Evolutionary conservation across 2,888 invertebrate genomes (phyloP), one percentile per base, ranked within the genome.

Genomic region (Alitta virens): DNA sequence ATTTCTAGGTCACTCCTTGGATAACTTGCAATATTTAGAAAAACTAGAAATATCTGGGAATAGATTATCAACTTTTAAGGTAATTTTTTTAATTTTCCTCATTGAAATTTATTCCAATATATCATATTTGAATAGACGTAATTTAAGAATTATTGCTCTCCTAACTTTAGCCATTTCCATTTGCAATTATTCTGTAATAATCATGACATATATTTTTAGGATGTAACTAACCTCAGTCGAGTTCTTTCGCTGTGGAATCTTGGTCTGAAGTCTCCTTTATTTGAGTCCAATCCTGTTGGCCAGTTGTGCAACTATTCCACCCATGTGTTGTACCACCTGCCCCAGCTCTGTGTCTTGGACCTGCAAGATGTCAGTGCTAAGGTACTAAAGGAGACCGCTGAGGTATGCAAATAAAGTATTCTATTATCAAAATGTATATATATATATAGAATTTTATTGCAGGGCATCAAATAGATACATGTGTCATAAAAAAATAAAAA

Each of bases 301-400:
- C 71, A 74, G 49, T 71, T 80, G 65, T 81, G 78, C 66, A 82
- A 82, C 70, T 82, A 81, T 69, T 75, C 79, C 42, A 78, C 79
- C 0, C 79, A 79, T 67, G 70, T 81, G 9, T 67, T 82, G 24
- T 82, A 76, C 63, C 81, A 82, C 65, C 71, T 82, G 18, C 81
- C 80, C 2, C 63, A 69, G 21, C 73, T 82, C 21, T 56, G 63
- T 23, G 71, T 71, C 38, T 72, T 82, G 16, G 82, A 82, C 66
- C 74, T 75, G 3, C 73, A 76, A 49, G 78, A 80, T 63, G 73
- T 80, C 57, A 69, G 72, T n/a, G 71, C 70, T 49, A 77, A 76
- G 61, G 69, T 72, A 18, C 72, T 79, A 46, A 72, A 69, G 58
- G 80, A 79, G 23, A 63, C 80, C 18, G 77, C 79, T 16, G 78